phyloP scores from a whole-genome alignment of 30 jellyfish, hydroid and myxozoan genomes.

The Hydractinia echinata region DNA sequence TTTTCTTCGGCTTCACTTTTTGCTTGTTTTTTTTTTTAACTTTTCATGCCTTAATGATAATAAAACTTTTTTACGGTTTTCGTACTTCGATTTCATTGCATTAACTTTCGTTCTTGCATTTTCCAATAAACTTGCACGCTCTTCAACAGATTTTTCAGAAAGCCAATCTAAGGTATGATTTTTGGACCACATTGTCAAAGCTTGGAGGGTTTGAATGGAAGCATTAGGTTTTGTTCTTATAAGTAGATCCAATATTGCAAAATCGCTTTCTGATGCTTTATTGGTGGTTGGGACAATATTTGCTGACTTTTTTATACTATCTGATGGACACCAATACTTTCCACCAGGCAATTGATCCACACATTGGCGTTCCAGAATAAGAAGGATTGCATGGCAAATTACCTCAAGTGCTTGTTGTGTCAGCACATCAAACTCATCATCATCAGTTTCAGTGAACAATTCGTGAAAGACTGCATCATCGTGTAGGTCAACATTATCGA shows the following conservation, averaged over 20 bases:
- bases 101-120: no score
- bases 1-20: no score
- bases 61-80: no score
- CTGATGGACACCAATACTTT: constrained; percentile 28
- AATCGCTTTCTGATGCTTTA: constrained; percentile 47
- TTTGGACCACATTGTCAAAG: constrained; percentile 41
- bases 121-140: no score
- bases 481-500: background rate
- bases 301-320: no score
- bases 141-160: no score
- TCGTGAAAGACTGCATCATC: constrained; percentile 13
- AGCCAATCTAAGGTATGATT: no score
- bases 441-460: constrained; percentile 21
- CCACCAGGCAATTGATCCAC: constrained; percentile 62
- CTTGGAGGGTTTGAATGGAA: constrained; percentile 29
- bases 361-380: constrained; percentile 55
- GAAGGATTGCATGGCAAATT: background rate
- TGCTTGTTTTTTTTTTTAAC: no score
- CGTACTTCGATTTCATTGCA: no score
- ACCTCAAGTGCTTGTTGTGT: constrained; percentile 48
- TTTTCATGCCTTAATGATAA: no score
- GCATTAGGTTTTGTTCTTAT: constrained; percentile 46
- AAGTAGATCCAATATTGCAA: constrained; percentile 36
- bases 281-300: constrained; percentile 41
- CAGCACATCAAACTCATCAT: constrained; percentile 30